phyloP scores from a whole-genome alignment of 2,888 invertebrate genomes.

The Acrobasis consociella region DNA sequence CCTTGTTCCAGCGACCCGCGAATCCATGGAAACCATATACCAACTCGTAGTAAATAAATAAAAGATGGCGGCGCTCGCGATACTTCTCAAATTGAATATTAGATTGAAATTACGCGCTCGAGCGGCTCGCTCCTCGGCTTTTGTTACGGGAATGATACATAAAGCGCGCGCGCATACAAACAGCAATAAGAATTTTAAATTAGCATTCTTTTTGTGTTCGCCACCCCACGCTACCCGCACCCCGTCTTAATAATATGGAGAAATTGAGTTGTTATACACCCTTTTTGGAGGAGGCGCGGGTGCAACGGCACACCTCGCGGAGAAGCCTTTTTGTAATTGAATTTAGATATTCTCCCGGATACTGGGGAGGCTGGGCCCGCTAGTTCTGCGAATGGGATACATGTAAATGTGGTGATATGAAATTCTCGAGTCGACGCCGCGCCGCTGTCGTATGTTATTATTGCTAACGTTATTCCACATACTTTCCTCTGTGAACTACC shows the following conservation, averaged over 20 bases:
- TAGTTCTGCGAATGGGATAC: slow-evolving; percentile 65
- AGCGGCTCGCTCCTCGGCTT: slow-evolving; percentile 72
- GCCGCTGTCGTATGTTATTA: slow-evolving; percentile 53
- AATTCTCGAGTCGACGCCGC: slow-evolving; percentile 62
- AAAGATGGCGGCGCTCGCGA: slow-evolving; percentile 70
- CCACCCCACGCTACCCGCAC: slow-evolving; percentile 67
- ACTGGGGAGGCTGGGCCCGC: slow-evolving; percentile 64
- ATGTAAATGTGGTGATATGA: slow-evolving; percentile 69
- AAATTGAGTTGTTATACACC: slow-evolving; percentile 82
- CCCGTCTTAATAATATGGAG: slow-evolving; percentile 79
- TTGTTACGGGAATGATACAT: slow-evolving; percentile 78
- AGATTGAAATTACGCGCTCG: slow-evolving; percentile 81
- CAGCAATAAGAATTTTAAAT: slow-evolving; percentile 82
- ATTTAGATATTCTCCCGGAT: slow-evolving; percentile 80
- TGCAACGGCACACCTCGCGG: slow-evolving; percentile 73
- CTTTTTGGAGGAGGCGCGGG: slow-evolving; percentile 76
- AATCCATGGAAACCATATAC: slow-evolving; percentile 52
- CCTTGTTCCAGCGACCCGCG: slow-evolving; percentile 51
- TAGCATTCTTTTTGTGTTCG: slow-evolving; percentile 81
- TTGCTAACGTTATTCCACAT: slow-evolving; percentile 45
- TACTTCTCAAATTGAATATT: slow-evolving; percentile 80
- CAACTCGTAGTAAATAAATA: slow-evolving; percentile 67
- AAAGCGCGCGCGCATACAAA: slow-evolving; percentile 80
- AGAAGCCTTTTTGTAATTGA: slow-evolving; percentile 82
- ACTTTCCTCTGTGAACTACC: slow-evolving; percentile 24